Base-by-base conservation (phyloP, 1,140 invertebrate genomes). In the Mesaphorura yosii region DNA sequence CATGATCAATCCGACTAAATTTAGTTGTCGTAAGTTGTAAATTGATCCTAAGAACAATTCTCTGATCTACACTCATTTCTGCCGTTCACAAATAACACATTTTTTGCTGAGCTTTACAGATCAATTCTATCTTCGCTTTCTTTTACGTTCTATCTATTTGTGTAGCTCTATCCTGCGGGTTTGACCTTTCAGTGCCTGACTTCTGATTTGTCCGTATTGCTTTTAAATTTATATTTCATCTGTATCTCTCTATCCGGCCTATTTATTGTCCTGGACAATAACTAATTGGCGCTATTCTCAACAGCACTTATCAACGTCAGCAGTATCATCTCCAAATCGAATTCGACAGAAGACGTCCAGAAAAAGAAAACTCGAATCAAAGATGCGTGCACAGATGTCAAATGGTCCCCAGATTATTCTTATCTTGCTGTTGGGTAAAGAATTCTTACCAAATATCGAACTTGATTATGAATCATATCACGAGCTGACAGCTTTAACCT, bases 351-450 rank as follows among this genome's bases (percentile, higher is more conserved):
- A 22, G n/a, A n/a, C n/a, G n/a, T n/a, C n/a, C n/a, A n/a, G n/a
- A n/a, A n/a, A n/a, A 31, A 51, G n/a, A 22, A 23, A n/a, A 28
- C 19, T 26, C 19, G 34, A 17, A 22, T 46, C 29, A 7, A 6
- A n/a, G 45, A 46, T 12, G 47, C 46, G 17, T 38, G 45, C 12
- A 37, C 44, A 3, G 60, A 62, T 10, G 38, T 62, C 23, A 39
- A 47, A 2, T 62, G 60, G 60, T 53, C 51, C 7, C 60, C 60
- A 1, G 60, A 62, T 37, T 37, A 40, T 22, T 26, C 22, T 20
- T 51, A 44, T 14, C 28, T 59, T 4, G 58, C 58, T 44, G 46
- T 56, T 29, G 58, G 58, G 19, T 59, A 47, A 23, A 34, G 31
- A 34, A n/a, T 34, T 34, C 31, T 20, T 40, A 12, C 6, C 31